These are phyloP conservation scores for Phenganax subtilis DNA, from an alignment of 92 coral and sea anemone genomes.

Conservation along the genomic window DNA sequence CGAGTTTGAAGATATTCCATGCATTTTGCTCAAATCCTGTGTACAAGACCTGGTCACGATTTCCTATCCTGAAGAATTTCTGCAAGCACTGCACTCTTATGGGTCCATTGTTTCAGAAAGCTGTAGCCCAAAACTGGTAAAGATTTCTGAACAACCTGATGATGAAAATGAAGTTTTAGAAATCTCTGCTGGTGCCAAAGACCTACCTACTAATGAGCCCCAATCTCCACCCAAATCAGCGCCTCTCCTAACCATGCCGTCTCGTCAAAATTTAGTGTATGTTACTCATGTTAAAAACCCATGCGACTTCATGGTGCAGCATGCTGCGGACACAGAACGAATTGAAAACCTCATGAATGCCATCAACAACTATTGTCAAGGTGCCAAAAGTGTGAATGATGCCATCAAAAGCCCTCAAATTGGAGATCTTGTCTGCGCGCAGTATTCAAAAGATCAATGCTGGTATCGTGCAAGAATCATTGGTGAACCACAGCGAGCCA, in stretches of 20 bases:
- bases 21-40: slow-evolving; percentile 42
- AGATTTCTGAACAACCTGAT: slow-evolving; percentile 62
- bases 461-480: slow-evolving; percentile 95
- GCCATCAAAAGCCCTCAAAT: slow-evolving; percentile 67
- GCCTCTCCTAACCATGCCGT: slow-evolving; percentile 31
- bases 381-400: slow-evolving; percentile 65
- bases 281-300: slow-evolving; percentile 91
- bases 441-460: slow-evolving; percentile 72
- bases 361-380: slow-evolving; percentile 71
- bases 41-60: slow-evolving; percentile 21
- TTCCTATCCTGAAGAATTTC: slow-evolving; percentile 19
- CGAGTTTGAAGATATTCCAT: slow-evolving; percentile 56
- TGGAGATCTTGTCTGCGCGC: slow-evolving; percentile 86
- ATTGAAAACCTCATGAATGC: slow-evolving; percentile 78
- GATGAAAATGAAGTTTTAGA: slow-evolving; percentile 36
- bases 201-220: not conserved
- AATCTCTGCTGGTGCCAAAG: slow-evolving; percentile 1
- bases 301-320: slow-evolving; percentile 76
- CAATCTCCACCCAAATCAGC: not conserved
- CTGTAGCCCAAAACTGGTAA: slow-evolving; percentile 59
- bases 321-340: slow-evolving; percentile 79
- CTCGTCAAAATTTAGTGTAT: slow-evolving; percentile 79
- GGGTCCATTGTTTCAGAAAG: not conserved
- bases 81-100: not conserved
- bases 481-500: slow-evolving; percentile 53